These are phyloP conservation scores for Sinocyclocheilus rhinocerous DNA, from an alignment of 2,113 vertebrate species.

Conservation along the genomic window DNA sequence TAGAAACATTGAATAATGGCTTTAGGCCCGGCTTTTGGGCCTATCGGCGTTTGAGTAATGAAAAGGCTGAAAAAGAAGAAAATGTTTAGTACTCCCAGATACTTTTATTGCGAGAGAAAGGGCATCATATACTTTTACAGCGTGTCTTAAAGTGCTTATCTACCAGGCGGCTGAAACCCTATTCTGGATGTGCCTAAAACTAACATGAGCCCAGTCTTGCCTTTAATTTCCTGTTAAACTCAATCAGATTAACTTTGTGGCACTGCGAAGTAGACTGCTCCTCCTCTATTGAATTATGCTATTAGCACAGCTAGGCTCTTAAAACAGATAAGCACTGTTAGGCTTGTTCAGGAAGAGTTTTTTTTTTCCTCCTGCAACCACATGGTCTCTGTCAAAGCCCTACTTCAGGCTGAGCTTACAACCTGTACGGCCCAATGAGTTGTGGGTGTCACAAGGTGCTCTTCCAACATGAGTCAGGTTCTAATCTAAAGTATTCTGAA, in stretches of 20 bases:
- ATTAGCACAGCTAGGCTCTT: conserved; percentile 56
- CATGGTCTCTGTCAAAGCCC: neutral
- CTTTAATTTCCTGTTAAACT: conserved; percentile 66
- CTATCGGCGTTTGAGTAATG: conserved; percentile 39
- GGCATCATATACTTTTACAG: conserved; percentile 50
- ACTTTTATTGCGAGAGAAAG: conserved; percentile 56
- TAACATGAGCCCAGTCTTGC: conserved; percentile 57
- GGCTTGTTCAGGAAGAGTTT: conserved; percentile 41
- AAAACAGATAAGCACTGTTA: conserved; percentile 59
- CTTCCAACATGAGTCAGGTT: neutral
- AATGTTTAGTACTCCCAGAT: conserved; percentile 51
- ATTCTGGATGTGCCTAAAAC: conserved; percentile 58
- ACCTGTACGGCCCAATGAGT: neutral
- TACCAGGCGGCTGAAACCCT: conserved; percentile 53
- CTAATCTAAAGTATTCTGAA: neutral
- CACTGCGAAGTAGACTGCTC: conserved; percentile 46
- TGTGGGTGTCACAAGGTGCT: neutral
- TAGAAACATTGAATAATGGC: conserved; percentile 36
- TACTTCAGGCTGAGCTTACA: neutral
- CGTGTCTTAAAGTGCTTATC: conserved; percentile 61
- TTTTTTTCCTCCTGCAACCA: conserved; percentile 21
- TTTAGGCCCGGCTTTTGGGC: conserved; percentile 20
- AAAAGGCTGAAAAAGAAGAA: conserved; percentile 33
- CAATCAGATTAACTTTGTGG: conserved; percentile 61
- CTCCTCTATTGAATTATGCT: conserved; percentile 60